A percentile compares a stretch with the other conserved stretches of the same genome.
phyloP scores from a whole-genome alignment of 2,888 invertebrate genomes.

The Philhelius pedissequus region DNA sequence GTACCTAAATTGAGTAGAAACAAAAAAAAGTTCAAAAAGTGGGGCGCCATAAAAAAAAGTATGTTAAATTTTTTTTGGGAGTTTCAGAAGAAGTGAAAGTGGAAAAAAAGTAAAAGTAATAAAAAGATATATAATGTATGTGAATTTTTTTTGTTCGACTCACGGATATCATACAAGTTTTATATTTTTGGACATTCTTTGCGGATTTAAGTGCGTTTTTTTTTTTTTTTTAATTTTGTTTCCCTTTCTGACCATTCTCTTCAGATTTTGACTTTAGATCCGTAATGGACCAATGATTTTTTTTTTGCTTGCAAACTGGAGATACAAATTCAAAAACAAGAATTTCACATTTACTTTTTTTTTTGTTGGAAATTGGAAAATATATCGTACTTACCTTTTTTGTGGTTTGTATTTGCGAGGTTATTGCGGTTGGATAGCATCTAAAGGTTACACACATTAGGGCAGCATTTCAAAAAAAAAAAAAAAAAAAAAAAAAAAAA shows the following conservation, averaged over 20 bases:
- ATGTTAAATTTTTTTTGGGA: constrained; percentile 45
- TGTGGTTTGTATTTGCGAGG: background rate
- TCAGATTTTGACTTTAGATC: constrained; percentile 44
- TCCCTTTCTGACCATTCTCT: constrained; percentile 35
- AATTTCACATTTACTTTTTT: constrained; percentile 4
- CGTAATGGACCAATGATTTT: constrained; percentile 37
- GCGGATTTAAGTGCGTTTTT: background rate
- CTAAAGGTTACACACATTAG: background rate
- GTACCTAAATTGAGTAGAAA: background rate
- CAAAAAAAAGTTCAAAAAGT: constrained; percentile 47
- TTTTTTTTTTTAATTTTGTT: background rate
- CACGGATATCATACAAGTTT: constrained; percentile 62
- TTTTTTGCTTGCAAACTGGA: constrained; percentile 2
- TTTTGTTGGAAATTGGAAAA: background rate
- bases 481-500: background rate
- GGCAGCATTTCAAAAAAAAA: background rate
- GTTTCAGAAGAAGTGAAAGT: constrained; percentile 62
- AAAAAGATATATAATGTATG: constrained; percentile 16
- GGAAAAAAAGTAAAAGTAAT: constrained; percentile 63
- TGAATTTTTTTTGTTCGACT: constrained; percentile 19
- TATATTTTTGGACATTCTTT: constrained; percentile 56
- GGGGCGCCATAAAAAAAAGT: constrained; percentile 56
- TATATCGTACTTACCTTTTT: background rate
- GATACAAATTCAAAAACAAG: background rate
- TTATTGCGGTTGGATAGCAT: background rate